phyloP scores from a whole-genome alignment of 1,140 invertebrate genomes.

The Augochlora pura region DNA sequence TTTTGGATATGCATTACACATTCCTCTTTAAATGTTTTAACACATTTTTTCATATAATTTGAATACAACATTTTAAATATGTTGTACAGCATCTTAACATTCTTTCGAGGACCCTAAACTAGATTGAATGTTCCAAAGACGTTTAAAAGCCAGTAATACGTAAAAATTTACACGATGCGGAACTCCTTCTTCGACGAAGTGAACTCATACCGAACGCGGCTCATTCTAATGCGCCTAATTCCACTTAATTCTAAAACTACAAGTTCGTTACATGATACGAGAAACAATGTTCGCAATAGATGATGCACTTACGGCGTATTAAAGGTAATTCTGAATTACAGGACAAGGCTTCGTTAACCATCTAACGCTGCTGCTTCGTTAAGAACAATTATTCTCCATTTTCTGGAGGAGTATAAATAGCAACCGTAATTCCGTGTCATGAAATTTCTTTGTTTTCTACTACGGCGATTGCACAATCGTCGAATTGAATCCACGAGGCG shows the following conservation, averaged over 20 bases:
- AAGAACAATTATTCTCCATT: conserved; percentile 33
- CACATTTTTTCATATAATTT: no score
- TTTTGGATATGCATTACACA: no score
- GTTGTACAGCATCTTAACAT: no score
- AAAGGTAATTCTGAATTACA: conserved; percentile 7
- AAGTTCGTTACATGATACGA: neutral
- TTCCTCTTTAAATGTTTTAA: no score
- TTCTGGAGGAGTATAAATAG: neutral
- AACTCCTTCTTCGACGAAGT: no score
- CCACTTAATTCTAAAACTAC: neutral
- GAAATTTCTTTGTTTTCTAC: neutral
- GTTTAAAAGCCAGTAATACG: no score
- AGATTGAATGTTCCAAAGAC: no score
- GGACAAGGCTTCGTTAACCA: neutral
- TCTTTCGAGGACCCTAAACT: no score
- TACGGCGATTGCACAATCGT: neutral
- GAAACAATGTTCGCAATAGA: neutral
- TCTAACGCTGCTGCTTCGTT: conserved; percentile 21
- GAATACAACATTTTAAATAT: no score
- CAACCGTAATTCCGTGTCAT: neutral
- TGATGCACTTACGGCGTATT: neutral
- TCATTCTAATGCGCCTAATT: no score
- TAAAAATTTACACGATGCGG: no score
- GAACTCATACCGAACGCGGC: no score
- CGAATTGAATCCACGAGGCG: neutral